A percentile compares a stretch with the other conserved stretches of the same genome.
Conservation (phyloP, 2,888 invertebrate species). For the Marronus borbonicus region DNA sequence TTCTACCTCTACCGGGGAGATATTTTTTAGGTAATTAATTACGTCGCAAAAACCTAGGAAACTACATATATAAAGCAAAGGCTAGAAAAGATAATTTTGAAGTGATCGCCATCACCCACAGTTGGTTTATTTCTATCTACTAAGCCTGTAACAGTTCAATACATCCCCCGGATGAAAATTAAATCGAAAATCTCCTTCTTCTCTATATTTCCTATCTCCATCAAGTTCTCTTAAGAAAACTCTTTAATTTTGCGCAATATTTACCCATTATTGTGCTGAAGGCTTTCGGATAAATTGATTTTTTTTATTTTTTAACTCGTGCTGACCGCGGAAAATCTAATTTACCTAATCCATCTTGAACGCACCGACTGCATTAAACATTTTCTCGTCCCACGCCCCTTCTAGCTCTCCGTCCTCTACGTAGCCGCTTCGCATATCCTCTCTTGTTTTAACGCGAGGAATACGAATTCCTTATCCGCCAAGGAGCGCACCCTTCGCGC, state of each 20-base stretch:
- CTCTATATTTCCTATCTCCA: neutral
- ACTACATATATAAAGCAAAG: too few relatives aligned
- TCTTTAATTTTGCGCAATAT: constrained; percentile 4
- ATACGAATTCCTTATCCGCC: constrained; percentile 3
- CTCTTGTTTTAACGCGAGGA: constrained; percentile 10
- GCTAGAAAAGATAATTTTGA: too few relatives aligned
- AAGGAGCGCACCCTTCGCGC: neutral
- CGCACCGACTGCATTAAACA: neutral
- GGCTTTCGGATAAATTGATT: neutral
- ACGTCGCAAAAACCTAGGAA: neutral
- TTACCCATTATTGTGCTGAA: neutral
- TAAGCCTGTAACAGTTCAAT: neutral
- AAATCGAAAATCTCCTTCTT: neutral
- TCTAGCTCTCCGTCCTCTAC: neutral
- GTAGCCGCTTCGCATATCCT: neutral
- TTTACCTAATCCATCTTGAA: constrained; percentile 9
- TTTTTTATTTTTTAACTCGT: neutral
- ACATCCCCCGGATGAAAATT: neutral
- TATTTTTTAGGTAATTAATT: too few relatives aligned
- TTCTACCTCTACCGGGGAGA: too few relatives aligned
- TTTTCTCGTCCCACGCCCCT: neutral
- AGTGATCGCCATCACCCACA: too few relatives aligned
- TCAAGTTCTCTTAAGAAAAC: neutral
- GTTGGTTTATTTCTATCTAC: too few relatives aligned
- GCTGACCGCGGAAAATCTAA: neutral